Base-by-base conservation (phyloP, 2,888 invertebrate species). In the Melanargia galathea region DNA sequence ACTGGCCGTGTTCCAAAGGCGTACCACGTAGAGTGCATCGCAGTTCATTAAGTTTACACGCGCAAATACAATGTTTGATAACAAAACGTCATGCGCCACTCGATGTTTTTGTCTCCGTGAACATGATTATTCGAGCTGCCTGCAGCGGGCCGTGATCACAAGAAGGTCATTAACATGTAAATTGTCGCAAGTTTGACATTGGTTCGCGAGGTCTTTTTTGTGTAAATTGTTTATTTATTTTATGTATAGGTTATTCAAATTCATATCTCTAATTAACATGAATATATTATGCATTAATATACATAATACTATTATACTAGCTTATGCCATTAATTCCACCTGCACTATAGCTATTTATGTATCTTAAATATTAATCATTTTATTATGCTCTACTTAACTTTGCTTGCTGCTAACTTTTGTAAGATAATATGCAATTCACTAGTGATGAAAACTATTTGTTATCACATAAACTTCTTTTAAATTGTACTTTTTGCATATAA, bases 1-100 rank as follows among this genome's bases (percentile, higher is more conserved):
- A 74, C 85, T 90, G 89, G 90, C 85, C 66, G 68, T 62, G 71
- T 66, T 85, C 88, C 90, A 90, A 80, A 57, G 30, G 20, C 46
- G 57, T 57, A 33, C n/a, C 33, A 35, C 18, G 51, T 33, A 71
- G 75, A 71, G 68, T 69, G 71, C 82, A 82, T 81, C 78, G 80
- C 77, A 81, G 74, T 80, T 73, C 68, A 69, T 63, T 69, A 74
- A 71, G 69, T 74, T 52, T 33, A 43, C 33, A 73, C 60, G 68
- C 69, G 72, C 70, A 71, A 72, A 74, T 70, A 70, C 70, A 63
- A 66, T 87, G 86, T 89, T 87, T 87, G 85, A 87, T 87, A 87
- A 89, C 85, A 87, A 81, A 77, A 78, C 79, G 77, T 79, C 78
- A 79, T 58, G 55, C 58, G 68, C 67, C 68, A 45, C n/a, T 22